Evolutionary conservation across 2,888 invertebrate genomes (phyloP), one percentile per base, ranked within the genome.

Genomic region (Scelioninae gen. 2): DNA sequence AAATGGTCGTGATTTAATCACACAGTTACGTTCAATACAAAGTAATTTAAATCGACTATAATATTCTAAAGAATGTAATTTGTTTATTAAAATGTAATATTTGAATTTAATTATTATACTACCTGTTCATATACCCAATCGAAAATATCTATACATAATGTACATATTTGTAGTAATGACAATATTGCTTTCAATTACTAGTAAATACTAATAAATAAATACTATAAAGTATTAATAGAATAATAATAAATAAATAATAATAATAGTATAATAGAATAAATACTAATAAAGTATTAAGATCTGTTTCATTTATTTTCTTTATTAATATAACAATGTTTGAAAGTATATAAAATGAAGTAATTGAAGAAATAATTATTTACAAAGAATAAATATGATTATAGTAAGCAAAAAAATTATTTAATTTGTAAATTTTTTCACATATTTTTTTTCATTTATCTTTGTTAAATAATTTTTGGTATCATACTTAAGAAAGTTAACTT

Each of bases 1-100:
- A n/a, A 90, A 90, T 76, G 91, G 92, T 1, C 89, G 89, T 46
- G 86, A 88, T 18, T 87, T 94, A 58, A 90, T 92, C 64, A 87
- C 88, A 71, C 85, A 88, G 60, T 88, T 91, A 75, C 87, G 89
- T 77, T 87, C 87, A 53, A 88, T 91, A 71, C 91, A 91, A 82
- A 88, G 89, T 25, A 87, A 87, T 78, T 83, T 92, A 48, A 87
- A 87, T 69, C 82, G 86, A 77, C 79, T 87, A 78, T 86, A 79
- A 84, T 73, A 76, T 70, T 52, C 13, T 45, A 33, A 48, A 53
- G 37, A 7, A 41, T 43, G 19, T 37, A 53, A n/a, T n/a, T 28
- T 73, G 64, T 73, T 50, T 50, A 64, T 45, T 5, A 41, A 33
- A 37, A 55, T 67, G 60, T 55, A 39, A 31, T 55, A 35, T 10